phyloP scores from a whole-genome alignment of 2,113 vertebrate genomes.

The Mohoua ochrocephala region DNA sequence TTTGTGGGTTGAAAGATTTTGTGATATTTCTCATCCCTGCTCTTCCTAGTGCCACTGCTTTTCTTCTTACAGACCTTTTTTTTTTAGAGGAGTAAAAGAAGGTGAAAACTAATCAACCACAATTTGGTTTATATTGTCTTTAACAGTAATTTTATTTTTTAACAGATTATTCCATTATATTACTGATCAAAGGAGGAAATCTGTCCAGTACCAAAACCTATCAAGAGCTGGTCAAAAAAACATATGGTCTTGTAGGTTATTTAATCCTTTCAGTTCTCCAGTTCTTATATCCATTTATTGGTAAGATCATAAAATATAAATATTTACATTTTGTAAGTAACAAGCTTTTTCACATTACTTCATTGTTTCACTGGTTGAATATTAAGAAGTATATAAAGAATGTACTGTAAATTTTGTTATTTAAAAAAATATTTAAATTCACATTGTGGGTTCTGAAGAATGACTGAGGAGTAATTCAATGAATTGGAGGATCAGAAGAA shows the following conservation, averaged over 20 bases:
- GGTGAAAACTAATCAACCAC: background rate
- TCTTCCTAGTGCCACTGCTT: background rate
- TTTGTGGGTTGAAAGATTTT: background rate
- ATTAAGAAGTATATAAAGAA: background rate
- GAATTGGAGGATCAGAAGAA: background rate
- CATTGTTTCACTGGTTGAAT: background rate
- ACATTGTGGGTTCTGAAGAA: background rate
- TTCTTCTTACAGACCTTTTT: background rate
- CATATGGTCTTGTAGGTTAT: slow-evolving; percentile 87
- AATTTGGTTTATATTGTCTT: background rate
- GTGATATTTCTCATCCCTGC: background rate
- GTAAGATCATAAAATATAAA: slow-evolving; percentile 69
- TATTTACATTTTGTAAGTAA: background rate
- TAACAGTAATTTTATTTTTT: slow-evolving; percentile 40
- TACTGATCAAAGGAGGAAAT: slow-evolving; percentile 88
- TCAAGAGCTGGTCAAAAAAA: slow-evolving; percentile 86
- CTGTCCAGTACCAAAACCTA: slow-evolving; percentile 86
- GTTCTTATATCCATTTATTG: slow-evolving; percentile 95
- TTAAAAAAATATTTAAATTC: background rate
- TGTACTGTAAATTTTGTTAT: background rate
- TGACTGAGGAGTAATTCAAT: background rate
- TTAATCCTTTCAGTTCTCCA: slow-evolving; percentile 86
- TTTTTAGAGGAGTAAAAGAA: background rate
- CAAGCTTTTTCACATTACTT: background rate
- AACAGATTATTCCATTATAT: slow-evolving; percentile 91